Conservation (phyloP, 2,888 invertebrate species). For the Tenthredo mesomela region DNA sequence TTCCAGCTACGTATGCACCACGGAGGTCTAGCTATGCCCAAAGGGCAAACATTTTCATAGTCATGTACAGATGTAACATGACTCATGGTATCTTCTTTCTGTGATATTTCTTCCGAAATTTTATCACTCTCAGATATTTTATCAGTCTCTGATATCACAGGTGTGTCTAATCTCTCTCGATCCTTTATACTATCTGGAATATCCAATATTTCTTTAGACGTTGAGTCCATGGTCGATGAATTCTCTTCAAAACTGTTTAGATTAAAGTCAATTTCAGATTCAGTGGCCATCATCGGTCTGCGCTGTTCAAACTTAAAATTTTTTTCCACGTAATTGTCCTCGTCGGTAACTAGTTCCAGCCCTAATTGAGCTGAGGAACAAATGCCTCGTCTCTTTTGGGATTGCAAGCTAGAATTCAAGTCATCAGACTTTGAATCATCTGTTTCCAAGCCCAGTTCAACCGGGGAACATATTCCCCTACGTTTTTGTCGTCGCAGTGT, state of each 20-base stretch:
- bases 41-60: slow-evolving; percentile 84
- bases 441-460: slow-evolving; percentile 79
- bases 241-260: slow-evolving; percentile 41
- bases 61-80: slow-evolving; percentile 83
- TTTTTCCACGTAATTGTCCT: slow-evolving; percentile 62
- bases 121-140: slow-evolving; percentile 52
- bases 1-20: slow-evolving; percentile 85
- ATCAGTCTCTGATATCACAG: slow-evolving; percentile 53
- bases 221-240: slow-evolving; percentile 18
- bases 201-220: slow-evolving; percentile 23
- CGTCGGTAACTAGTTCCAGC: slow-evolving; percentile 64
- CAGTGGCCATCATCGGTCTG: slow-evolving; percentile 41
- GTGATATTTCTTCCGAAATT: slow-evolving; percentile 59
- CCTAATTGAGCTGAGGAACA: slow-evolving; percentile 80
- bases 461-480: slow-evolving; percentile 79
- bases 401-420: slow-evolving; percentile 76
- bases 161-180: slow-evolving; percentile 63
- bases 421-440: slow-evolving; percentile 63
- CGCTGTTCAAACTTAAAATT: slow-evolving; percentile 55
- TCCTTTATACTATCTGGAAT: slow-evolving; percentile 61
- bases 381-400: slow-evolving; percentile 81
- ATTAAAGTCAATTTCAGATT: slow-evolving; percentile 43
- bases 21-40: slow-evolving; percentile 83
- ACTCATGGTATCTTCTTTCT: slow-evolving; percentile 72
- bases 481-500: slow-evolving; percentile 67